Evolutionary conservation across 2,113 vertebrate species (phyloP).

Genomic region (Oxygymnocypris stewartii): DNA sequence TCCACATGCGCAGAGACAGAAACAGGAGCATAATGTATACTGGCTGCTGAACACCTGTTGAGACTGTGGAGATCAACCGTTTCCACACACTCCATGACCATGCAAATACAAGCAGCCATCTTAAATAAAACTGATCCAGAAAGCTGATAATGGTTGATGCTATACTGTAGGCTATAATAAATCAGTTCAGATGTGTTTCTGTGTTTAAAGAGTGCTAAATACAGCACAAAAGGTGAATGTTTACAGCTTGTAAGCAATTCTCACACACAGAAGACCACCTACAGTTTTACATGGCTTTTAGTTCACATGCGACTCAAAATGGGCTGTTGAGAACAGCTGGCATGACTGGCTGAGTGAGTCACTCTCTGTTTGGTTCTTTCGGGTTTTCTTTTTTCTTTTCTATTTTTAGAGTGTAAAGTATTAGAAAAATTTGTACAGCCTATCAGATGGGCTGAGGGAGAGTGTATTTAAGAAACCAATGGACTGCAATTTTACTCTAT

Average conservation of each 20-base stretch:
- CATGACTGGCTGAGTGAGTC: not conserved
- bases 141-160: not conserved
- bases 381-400: not conserved
- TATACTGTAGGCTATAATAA: not conserved
- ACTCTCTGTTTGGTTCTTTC: not conserved
- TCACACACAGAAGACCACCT: slow-evolving; percentile 30
- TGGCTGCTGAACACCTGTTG: not conserved
- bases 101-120: not conserved
- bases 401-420: not conserved
- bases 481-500: not conserved
- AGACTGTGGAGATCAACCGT: not conserved
- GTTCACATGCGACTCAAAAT: not conserved
- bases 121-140: not conserved
- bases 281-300: slow-evolving; percentile 14
- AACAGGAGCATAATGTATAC: not conserved
- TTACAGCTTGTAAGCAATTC: slow-evolving; percentile 20
- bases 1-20: not conserved
- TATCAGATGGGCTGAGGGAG: not conserved
- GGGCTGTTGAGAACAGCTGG: slow-evolving; percentile 9
- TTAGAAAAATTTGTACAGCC: not conserved
- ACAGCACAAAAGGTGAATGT: slow-evolving; percentile 14
- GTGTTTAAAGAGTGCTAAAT: slow-evolving; percentile 17
- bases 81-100: not conserved
- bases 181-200: not conserved
- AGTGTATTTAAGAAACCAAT: not conserved